A percentile compares a stretch with the other conserved stretches of the same genome.
phyloP scores from a whole-genome alignment of 92 coral and sea anemone genomes.

The Bergia puertoricense region DNA sequence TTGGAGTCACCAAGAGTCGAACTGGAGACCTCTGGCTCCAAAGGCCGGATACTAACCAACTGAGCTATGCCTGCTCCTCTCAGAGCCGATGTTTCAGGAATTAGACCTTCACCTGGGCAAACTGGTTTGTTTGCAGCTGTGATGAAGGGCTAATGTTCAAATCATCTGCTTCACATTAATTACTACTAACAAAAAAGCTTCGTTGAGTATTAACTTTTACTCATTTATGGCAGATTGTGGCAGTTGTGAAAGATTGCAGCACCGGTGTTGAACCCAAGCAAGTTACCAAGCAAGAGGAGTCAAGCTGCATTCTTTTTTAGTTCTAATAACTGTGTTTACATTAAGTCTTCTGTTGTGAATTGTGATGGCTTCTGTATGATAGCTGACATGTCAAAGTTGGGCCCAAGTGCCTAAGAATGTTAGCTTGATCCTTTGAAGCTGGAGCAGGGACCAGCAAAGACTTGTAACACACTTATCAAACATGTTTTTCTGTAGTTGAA shows the following conservation, averaged over 20 bases:
- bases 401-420: constrained; percentile 27
- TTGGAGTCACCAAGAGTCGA: too few species aligned
- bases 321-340: constrained; percentile 28
- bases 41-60: too few species aligned
- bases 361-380: constrained; percentile 49
- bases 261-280: constrained; percentile 57
- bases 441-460: constrained; percentile 21
- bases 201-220: background rate
- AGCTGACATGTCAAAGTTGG: constrained; percentile 47
- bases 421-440: constrained; percentile 51
- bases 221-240: constrained; percentile 46
- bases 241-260: constrained; percentile 59
- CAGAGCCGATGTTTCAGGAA: background rate
- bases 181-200: too few species aligned
- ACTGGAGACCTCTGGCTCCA: too few species aligned
- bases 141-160: too few species aligned
- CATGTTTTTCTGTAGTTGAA: background rate
- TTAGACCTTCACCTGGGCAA: background rate
- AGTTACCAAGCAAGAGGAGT: constrained; percentile 47
- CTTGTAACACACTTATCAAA: background rate
- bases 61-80: too few species aligned
- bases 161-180: background rate
- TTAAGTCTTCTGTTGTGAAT: constrained; percentile 2
- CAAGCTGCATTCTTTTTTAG: constrained; percentile 52
- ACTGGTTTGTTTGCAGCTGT: background rate